Percentiles rank a stretch among this genome's conserved stretches.
Conservation (phyloP, 2,797 vertebrate genomes). For the Podargus strigoides region DNA sequence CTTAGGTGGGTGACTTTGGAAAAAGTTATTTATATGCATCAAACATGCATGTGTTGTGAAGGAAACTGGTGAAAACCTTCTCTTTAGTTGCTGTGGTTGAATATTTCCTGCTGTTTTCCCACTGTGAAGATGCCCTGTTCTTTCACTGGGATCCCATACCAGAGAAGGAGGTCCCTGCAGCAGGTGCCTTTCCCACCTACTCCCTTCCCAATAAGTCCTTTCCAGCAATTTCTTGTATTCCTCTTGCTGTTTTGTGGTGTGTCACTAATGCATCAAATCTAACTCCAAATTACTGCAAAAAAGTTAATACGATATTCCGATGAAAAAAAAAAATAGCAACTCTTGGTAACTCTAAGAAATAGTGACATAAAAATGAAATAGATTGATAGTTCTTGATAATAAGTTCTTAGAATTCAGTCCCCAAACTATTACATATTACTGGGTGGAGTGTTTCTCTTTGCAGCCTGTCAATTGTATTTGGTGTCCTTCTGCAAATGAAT, state of each 20-base stretch:
- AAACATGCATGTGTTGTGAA: background rate
- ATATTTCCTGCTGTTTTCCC: background rate
- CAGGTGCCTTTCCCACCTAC: background rate
- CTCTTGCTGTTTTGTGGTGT: background rate
- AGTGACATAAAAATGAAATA: background rate
- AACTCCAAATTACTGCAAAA: background rate
- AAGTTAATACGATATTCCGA: background rate
- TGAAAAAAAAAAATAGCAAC: background rate
- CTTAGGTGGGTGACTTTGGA: background rate
- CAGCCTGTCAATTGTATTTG: background rate
- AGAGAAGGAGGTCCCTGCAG: background rate
- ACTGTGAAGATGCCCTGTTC: background rate
- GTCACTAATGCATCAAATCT: background rate
- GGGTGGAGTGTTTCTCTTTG: background rate
- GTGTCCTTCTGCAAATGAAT: background rate
- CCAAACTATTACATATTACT: background rate
- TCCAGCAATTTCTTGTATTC: background rate
- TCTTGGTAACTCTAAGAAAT: background rate
- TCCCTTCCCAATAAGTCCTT: background rate
- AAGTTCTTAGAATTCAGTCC: background rate
- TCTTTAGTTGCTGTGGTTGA: background rate
- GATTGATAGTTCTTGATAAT: background rate
- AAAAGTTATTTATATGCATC: background rate
- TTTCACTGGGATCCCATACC: background rate
- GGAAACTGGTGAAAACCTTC: background rate